A percentile compares a stretch with the other conserved stretches of the same genome.
phyloP scores from a whole-genome alignment of 2,888 invertebrate species.

The Cylloceria caligata region DNA sequence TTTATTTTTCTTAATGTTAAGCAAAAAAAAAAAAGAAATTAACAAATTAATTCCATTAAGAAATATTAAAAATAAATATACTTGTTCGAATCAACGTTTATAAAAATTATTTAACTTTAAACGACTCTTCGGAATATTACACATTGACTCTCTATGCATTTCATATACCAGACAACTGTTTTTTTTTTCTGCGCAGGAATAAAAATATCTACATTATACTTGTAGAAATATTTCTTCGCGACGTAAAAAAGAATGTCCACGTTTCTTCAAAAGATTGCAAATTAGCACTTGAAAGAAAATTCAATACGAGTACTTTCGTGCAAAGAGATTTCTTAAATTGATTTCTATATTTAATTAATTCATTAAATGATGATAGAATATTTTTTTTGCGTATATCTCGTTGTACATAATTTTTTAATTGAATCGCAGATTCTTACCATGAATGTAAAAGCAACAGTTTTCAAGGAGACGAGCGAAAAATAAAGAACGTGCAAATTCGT shows the following conservation, averaged over 20 bases:
- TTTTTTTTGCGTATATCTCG: not conserved
- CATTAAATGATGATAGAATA: not conserved
- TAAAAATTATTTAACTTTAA: no score
- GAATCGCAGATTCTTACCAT: not conserved
- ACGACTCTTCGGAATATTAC: no score
- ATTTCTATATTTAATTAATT: not conserved
- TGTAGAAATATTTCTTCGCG: not conserved
- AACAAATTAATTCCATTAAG: no score
- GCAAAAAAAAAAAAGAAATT: no score
- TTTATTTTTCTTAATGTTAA: not conserved
- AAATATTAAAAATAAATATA: no score
- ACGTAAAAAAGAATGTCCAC: not conserved
- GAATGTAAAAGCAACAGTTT: not conserved
- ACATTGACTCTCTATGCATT: no score
- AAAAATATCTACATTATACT: no score
- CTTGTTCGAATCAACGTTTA: no score
- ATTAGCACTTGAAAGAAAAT: not conserved
- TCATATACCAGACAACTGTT: no score
- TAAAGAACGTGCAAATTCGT: conserved; percentile 32
- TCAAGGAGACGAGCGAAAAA: not conserved
- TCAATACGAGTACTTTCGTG: not conserved
- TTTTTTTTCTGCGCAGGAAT: no score
- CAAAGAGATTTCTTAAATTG: conserved; percentile 1
- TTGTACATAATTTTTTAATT: conserved; percentile 1
- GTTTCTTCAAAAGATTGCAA: not conserved